phyloP scores from a whole-genome alignment of 2,113 vertebrate species.

The Salminus brasiliensis region DNA sequence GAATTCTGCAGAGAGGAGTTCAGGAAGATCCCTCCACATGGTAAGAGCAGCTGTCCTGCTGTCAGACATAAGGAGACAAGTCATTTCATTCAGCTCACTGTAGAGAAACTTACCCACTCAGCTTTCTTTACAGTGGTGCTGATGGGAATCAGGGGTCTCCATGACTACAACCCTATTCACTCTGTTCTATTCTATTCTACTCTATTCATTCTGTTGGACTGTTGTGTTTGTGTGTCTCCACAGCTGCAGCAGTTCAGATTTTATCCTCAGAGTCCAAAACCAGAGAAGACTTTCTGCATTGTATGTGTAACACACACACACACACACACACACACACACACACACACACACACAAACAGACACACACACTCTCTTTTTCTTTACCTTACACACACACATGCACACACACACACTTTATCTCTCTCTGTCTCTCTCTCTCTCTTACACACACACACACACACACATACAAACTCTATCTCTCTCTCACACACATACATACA shows the following conservation, averaged over 20 bases:
- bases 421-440: no score
- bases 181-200: not conserved
- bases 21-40: not conserved
- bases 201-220: not conserved
- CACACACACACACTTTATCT: not conserved
- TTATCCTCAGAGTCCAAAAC: not conserved
- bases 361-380: not conserved
- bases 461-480: no score
- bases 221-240: not conserved
- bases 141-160: no score
- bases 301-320: not conserved
- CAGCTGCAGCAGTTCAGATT: not conserved
- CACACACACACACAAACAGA: no score
- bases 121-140: no score
- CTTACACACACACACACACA: not conserved
- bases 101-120: no score
- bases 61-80: no score
- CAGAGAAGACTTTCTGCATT: not conserved
- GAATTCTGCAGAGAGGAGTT: no score
- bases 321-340: no score
- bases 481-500: no score
- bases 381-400: not conserved
- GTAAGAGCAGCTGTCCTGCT: no score
- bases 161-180: not conserved
- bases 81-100: no score